These are phyloP conservation scores for Scaptomyza graminum DNA, from an alignment of 1,140 invertebrate genomes.

Conservation along the genomic window DNA sequence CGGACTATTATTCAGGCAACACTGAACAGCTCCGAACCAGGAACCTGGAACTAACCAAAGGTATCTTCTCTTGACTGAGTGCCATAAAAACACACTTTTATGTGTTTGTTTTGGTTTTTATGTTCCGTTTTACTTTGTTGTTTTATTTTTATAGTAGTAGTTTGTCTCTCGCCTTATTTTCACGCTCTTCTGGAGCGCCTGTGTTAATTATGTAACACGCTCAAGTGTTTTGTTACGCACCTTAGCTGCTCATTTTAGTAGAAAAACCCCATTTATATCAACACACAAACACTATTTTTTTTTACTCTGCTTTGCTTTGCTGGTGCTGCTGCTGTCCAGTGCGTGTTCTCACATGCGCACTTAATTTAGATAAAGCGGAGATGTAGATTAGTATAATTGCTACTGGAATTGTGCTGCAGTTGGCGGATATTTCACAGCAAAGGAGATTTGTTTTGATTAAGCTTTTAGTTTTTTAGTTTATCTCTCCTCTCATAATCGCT, in stretches of 20 bases:
- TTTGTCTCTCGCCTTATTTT: slow-evolving; percentile 69
- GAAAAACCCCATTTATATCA: slow-evolving; percentile 52
- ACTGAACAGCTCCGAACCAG: neutral
- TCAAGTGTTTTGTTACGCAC: slow-evolving; percentile 74
- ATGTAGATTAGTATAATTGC: slow-evolving; percentile 73
- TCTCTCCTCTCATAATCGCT: too few relatives aligned
- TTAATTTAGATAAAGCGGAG: slow-evolving; percentile 73
- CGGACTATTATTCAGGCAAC: slow-evolving; percentile 63
- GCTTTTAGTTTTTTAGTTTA: neutral
- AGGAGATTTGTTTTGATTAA: too few relatives aligned
- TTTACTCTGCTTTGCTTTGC: neutral
- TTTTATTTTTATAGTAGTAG: slow-evolving; percentile 78
- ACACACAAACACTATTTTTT: neutral
- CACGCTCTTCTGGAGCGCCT: slow-evolving; percentile 48
- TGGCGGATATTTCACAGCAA: slow-evolving; percentile 25
- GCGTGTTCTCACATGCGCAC: slow-evolving; percentile 59
- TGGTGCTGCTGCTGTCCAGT: slow-evolving; percentile 10
- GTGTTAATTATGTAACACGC: slow-evolving; percentile 74
- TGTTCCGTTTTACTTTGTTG: slow-evolving; percentile 45
- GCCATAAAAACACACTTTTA: slow-evolving; percentile 73
- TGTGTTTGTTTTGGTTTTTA: slow-evolving; percentile 33
- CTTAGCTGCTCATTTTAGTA: slow-evolving; percentile 47
- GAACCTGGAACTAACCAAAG: slow-evolving; percentile 2
- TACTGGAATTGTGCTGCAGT: slow-evolving; percentile 17
- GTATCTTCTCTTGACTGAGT: slow-evolving; percentile 15